Evolutionary conservation across 2,797 vertebrate genomes (phyloP).

Genomic region (Enteromius fasciolatus): DNA sequence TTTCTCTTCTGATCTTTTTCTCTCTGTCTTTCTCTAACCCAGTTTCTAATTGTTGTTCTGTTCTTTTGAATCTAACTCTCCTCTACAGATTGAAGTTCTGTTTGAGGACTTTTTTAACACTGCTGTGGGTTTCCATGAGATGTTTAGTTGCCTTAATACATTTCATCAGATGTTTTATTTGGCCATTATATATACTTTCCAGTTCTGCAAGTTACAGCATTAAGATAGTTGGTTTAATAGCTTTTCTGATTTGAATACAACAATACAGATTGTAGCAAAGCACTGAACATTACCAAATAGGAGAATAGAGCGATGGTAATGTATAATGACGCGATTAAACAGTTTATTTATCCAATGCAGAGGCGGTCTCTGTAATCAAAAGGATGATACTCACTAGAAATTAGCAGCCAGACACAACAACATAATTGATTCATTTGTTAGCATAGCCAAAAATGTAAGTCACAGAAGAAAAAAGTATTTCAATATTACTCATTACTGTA

Average conservation of each 20-base stretch:
- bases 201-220: no score
- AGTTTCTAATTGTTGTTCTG: conserved; percentile 39
- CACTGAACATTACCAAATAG: no score
- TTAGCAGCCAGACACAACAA: not conserved
- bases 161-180: not conserved
- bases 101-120: conserved; percentile 63
- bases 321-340: no score
- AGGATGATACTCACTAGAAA: no score
- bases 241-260: not conserved
- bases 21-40: conserved; percentile 55
- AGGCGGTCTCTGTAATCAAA: no score
- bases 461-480: not conserved
- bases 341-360: no score
- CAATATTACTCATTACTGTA: not conserved
- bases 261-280: no score
- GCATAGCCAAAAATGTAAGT: not conserved
- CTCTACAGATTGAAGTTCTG: conserved; percentile 65
- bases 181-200: not conserved
- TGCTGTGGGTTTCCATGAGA: conserved; percentile 71
- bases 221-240: not conserved
- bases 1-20: conserved; percentile 47
- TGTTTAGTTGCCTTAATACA: conserved; percentile 26
- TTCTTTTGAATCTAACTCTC: conserved; percentile 66
- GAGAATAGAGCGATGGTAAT: no score
- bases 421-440: no score